Percentiles rank a stretch among this genome's conserved stretches.
These are phyloP conservation scores for Sebastiscus tertius DNA, from an alignment of 2,797 vertebrate genomes.

Conservation along the genomic window DNA sequence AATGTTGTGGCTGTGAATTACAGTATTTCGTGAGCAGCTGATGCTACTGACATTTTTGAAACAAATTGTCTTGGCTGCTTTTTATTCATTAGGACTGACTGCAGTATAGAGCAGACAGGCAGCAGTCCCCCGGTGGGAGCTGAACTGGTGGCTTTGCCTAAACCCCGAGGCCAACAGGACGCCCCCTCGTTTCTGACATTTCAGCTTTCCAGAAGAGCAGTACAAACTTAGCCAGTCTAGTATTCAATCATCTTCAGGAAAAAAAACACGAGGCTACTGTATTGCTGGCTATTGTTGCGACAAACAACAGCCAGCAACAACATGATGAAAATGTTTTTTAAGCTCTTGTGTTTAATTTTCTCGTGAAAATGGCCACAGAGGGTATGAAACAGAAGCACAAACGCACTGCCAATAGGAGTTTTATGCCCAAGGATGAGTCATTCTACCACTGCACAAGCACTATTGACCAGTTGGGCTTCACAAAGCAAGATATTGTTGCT, in stretches of 20 bases:
- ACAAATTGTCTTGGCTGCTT: neutral
- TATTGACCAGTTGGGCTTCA: conserved; percentile 8
- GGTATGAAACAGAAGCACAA: neutral
- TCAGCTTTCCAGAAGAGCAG: neutral
- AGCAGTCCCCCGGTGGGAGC: neutral
- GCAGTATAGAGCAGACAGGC: neutral
- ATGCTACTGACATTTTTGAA: neutral
- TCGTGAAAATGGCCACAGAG: neutral
- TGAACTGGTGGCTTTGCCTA: neutral
- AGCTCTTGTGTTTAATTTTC: neutral
- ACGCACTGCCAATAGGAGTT: neutral
- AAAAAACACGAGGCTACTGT: neutral
- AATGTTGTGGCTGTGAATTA: neutral
- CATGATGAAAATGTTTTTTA: neutral
- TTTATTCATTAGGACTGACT: neutral
- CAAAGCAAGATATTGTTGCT: conserved; percentile 1
- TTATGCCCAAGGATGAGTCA: conserved; percentile 10
- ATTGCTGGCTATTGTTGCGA: neutral
- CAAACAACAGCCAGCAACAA: neutral
- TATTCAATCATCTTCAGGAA: neutral
- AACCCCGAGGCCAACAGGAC: neutral
- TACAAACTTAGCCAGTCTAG: neutral
- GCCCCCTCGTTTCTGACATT: neutral
- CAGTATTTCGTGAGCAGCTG: neutral
- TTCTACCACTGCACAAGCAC: neutral